Conservation (phyloP, 2,797 vertebrate genomes). For the Glossophaga mutica region DNA sequence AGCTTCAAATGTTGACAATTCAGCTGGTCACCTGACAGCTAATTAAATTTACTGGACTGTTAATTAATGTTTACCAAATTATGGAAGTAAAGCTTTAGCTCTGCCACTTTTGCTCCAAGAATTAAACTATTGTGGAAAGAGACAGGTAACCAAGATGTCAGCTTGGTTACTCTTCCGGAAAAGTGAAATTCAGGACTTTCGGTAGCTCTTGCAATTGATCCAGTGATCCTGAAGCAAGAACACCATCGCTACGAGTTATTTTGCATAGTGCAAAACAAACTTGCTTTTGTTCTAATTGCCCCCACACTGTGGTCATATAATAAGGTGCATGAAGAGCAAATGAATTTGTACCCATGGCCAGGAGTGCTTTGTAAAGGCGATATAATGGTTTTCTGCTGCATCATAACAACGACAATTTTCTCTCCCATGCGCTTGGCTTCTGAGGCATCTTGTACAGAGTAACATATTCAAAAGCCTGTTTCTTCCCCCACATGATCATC, state of each 20-base stretch:
- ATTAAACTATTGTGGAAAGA: neutral
- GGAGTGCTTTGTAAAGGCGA: neutral
- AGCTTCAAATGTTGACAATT: constrained; percentile 20
- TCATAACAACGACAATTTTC: neutral
- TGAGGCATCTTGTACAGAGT: neutral
- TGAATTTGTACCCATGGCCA: neutral
- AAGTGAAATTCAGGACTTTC: neutral
- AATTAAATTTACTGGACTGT: constrained; percentile 1
- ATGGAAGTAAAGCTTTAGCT: neutral
- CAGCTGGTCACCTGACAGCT: constrained; percentile 57
- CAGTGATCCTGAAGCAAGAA: neutral
- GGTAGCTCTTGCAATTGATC: neutral
- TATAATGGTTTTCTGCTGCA: neutral
- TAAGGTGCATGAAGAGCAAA: neutral
- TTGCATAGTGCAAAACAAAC: neutral
- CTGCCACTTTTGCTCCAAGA: neutral
- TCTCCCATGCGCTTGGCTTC: neutral
- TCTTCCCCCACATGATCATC: neutral
- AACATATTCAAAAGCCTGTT: neutral
- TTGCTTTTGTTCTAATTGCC: neutral
- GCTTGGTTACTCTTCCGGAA: neutral
- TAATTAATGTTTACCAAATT: constrained; percentile 40
- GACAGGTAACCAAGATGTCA: neutral
- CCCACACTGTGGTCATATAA: neutral
- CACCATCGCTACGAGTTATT: neutral